A percentile compares a stretch with the other conserved stretches of the same genome.
Evolutionary conservation across 1,140 invertebrate species (phyloP).

Genomic region (Ceratitis capitata): DNA sequence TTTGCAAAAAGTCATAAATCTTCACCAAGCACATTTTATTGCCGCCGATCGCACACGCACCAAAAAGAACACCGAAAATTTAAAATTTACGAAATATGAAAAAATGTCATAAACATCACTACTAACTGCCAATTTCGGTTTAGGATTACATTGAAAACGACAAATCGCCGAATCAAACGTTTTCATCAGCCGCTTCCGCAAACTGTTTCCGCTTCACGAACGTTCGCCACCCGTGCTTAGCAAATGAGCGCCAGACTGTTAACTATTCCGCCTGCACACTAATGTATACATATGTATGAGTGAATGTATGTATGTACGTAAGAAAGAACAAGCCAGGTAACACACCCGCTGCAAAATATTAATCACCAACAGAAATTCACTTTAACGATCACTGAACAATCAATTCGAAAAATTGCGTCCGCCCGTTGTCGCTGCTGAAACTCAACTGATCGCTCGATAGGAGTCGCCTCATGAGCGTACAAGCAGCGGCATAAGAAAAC

Average conservation of each 20-base stretch:
- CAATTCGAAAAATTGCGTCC: neutral
- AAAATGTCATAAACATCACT: neutral
- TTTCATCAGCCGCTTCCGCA: constrained; percentile 6
- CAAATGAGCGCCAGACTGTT: neutral
- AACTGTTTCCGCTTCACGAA: constrained; percentile 35
- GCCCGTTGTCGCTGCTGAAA: constrained; percentile 4
- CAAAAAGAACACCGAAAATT: neutral
- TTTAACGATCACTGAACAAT: constrained; percentile 7
- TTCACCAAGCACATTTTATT: neutral
- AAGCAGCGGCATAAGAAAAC: neutral
- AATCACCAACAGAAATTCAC: neutral
- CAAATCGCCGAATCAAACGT: neutral
- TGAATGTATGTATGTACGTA: too few relatives aligned
- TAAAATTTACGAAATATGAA: neutral
- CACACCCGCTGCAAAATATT: constrained; percentile 1
- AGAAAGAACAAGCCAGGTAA: neutral
- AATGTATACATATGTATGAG: neutral
- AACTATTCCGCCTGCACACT: neutral
- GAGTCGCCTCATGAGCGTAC: neutral
- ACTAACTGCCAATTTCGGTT: neutral
- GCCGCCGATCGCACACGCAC: neutral
- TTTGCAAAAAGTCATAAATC: constrained; percentile 31
- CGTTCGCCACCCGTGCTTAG: neutral
- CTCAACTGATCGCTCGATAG: constrained; percentile 8
- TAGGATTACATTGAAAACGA: neutral